Conservation (phyloP, 2,888 invertebrate genomes). For the Drosophila bunnanda region DNA sequence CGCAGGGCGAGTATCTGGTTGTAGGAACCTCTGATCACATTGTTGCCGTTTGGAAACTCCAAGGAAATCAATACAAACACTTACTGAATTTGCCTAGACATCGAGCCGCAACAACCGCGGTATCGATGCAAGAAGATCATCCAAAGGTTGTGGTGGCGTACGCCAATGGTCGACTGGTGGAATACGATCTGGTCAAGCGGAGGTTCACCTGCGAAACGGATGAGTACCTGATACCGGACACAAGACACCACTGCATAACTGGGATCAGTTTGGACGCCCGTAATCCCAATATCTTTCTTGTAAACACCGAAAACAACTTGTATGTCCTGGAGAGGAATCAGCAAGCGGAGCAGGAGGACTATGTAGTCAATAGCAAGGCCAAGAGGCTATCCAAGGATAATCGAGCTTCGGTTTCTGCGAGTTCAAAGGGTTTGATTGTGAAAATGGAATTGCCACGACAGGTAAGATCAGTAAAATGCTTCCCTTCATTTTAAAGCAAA, state of each 20-base stretch:
- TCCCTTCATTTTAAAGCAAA: neutral
- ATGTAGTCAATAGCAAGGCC: constrained; percentile 84
- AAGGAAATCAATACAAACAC: constrained; percentile 84
- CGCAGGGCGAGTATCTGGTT: constrained; percentile 87
- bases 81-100: constrained; percentile 89
- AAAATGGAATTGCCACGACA: constrained; percentile 64
- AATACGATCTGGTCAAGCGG: constrained; percentile 89
- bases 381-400: constrained; percentile 84
- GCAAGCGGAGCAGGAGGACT: neutral
- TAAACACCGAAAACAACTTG: constrained; percentile 89
- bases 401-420: constrained; percentile 11
- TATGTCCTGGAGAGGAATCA: constrained; percentile 84
- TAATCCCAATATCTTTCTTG: constrained; percentile 88
- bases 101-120: constrained; percentile 89
- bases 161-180: constrained; percentile 92
- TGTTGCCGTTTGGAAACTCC: constrained; percentile 88
- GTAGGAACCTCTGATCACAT: constrained; percentile 88
- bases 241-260: constrained; percentile 85
- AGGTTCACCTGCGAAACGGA: constrained; percentile 86
- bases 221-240: constrained; percentile 85
- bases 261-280: constrained; percentile 88
- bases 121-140: constrained; percentile 88
- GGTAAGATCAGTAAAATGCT: constrained; percentile 54
- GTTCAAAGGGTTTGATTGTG: constrained; percentile 51
- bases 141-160: constrained; percentile 89